Evolutionary conservation across 2,888 invertebrate species (phyloP), one percentile per base, ranked within the genome.

Genomic region (Sphaeridia pumilis): DNA sequence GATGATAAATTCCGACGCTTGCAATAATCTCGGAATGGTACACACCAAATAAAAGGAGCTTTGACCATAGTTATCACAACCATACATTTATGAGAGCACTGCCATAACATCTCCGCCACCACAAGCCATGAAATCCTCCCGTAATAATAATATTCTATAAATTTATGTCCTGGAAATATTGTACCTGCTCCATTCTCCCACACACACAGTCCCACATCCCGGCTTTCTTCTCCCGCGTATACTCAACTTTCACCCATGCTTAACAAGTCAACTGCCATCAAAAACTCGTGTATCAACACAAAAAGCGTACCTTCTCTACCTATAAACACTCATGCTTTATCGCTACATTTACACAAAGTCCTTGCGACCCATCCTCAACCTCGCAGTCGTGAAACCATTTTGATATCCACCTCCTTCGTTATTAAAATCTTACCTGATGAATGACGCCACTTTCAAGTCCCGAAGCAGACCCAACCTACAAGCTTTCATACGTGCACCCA

Each of bases 131-230:
- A 62, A 60, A 58, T 58, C 50, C 58, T 61, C 59, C 59, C 69
- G 69, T 70, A 70, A n/a, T n/a, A n/a, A n/a, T n/a, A n/a, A 71
- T 72, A 72, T 73, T 73, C 72, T 71, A 71, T 71, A 71, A 74
- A 75, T 74, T 75, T 75, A 75, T 74, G 74, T 74, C 69, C 70
- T 69, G 59, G 70, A 69, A 73, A 74, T 75, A 75, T 75, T 74
- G 60, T 57, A 62, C 57, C 55, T 56, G 60, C 28, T 48, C 28
- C 17, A 22, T 42, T 42, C 35, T 20, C 38, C n/a, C 28, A 21
- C 25, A 22, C 42, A 10, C 47, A 45, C 12, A 46, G 36, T 12
- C 51, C 48, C 42, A 52, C n/a, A n/a, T 51, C 46, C 57, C 54
- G 35, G 26, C 4, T 46, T 46, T 46, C 28, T 28, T 10, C 31